These are phyloP conservation scores for Botia almorhae DNA, from an alignment of 2,797 vertebrate species.

Conservation along the genomic window DNA sequence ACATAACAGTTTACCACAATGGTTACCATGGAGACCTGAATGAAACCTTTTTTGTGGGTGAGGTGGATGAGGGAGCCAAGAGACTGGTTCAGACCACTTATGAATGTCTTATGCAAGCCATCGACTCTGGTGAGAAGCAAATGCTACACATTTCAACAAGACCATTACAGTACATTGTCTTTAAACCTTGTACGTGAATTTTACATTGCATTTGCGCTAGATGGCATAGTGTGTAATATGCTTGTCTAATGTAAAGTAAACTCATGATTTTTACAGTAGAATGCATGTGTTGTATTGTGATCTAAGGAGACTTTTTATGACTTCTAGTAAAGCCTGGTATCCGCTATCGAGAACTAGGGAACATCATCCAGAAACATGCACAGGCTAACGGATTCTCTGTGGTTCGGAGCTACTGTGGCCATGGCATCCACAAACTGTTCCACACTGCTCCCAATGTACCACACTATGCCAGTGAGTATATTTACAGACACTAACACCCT, in stretches of 20 bases:
- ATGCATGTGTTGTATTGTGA: neutral
- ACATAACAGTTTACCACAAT: constrained; percentile 97
- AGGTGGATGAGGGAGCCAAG: constrained; percentile 91
- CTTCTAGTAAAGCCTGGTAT: constrained; percentile 91
- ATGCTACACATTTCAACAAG: constrained; percentile 2
- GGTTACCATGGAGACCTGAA: constrained; percentile 99
- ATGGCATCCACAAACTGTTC: constrained; percentile 96
- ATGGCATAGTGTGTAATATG: neutral
- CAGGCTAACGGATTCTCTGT: constrained; percentile 96
- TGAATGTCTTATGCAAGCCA: constrained; percentile 99
- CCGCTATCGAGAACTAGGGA: constrained; percentile 94
- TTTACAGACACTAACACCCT: neutral
- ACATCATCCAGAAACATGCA: constrained; percentile 97
- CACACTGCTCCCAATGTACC: constrained; percentile 97
- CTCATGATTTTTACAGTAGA: constrained; percentile 36
- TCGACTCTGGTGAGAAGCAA: constrained; percentile 87
- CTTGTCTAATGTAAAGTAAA: neutral
- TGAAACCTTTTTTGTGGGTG: constrained; percentile 95
- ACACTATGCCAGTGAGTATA: constrained; percentile 95
- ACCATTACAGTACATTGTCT: neutral
- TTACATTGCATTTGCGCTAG: neutral
- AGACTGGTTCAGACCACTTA: constrained; percentile 94
- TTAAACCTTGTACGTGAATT: neutral
- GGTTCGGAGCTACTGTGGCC: constrained; percentile 96
- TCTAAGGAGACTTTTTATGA: constrained; percentile 14